Conservation (phyloP, 2,797 vertebrate genomes). For the Oreochromis grahami region DNA sequence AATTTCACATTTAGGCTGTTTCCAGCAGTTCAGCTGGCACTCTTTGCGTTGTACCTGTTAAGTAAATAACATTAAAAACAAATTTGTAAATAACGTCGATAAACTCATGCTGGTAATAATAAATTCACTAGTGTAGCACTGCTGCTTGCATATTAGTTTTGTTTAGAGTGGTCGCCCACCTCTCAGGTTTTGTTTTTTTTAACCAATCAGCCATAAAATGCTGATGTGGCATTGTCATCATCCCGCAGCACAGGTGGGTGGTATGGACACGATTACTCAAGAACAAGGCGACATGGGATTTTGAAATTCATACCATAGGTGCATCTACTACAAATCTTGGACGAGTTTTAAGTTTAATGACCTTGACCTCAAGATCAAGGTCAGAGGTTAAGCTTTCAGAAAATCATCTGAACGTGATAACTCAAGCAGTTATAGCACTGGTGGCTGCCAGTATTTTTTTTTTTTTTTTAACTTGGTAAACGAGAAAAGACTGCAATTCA, state of each 20-base stretch:
- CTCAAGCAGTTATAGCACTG: not conserved
- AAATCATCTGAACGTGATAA: fast-evolving
- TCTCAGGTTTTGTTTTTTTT: not conserved
- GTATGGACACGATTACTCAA: not conserved
- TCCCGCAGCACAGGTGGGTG: not conserved
- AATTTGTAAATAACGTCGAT: not conserved
- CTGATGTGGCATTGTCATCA: not conserved
- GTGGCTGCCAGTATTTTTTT: not conserved
- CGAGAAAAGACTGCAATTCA: not conserved
- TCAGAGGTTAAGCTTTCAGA: not conserved
- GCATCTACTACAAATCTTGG: not conserved
- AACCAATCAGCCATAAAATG: not conserved
- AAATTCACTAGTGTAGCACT: not conserved
- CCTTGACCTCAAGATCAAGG: not conserved
- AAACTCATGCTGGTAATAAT: not conserved
- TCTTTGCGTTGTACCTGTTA: not conserved
- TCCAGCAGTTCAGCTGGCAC: not conserved
- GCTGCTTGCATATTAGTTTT: not conserved
- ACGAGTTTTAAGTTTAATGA: not conserved
- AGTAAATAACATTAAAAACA: not conserved
- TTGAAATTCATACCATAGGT: fast-evolving
- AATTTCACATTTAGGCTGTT: not conserved
- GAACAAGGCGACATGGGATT: not conserved
- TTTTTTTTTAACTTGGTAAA: not conserved
- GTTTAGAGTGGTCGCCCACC: not conserved